Conservation (phyloP, 2,113 vertebrate genomes). For the Australoheros scitulus region DNA sequence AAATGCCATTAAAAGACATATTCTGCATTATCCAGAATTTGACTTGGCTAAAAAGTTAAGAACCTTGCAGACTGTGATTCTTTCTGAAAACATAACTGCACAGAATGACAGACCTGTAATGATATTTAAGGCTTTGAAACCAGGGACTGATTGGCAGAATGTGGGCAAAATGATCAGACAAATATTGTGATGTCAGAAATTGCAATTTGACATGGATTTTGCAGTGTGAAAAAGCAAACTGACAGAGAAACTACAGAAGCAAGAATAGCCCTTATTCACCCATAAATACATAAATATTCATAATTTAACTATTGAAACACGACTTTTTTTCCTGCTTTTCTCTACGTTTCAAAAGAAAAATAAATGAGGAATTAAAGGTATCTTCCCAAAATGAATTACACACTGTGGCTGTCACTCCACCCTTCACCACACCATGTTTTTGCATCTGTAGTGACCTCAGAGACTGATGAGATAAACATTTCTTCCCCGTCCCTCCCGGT, state of each 20-base stretch:
- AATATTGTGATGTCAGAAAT: no score
- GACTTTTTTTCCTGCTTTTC: not conserved
- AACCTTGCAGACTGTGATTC: not conserved
- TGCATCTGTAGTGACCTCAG: conserved; percentile 52
- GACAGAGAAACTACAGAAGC: no score
- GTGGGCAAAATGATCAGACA: not conserved
- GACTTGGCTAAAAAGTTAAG: not conserved
- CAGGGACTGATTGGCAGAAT: not conserved
- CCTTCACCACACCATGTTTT: not conserved
- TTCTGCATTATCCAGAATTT: not conserved
- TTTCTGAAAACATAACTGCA: not conserved
- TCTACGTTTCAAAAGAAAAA: not conserved
- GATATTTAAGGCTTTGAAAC: not conserved
- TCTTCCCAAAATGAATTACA: conserved; percentile 11
- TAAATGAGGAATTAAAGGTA: not conserved
- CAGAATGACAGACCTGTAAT: not conserved
- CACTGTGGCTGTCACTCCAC: not conserved
- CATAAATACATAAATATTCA: no score
- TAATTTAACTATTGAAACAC: not conserved
- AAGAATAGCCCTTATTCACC: no score
- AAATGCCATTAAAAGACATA: not conserved
- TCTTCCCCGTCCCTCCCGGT: conserved; percentile 12
- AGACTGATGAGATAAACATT: conserved; percentile 58
- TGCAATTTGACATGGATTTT: no score
- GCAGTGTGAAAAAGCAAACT: no score